A percentile compares a stretch with the other conserved stretches of the same genome.
phyloP scores from a whole-genome alignment of 2,888 invertebrate species.

The Balanococcus diminutus region DNA sequence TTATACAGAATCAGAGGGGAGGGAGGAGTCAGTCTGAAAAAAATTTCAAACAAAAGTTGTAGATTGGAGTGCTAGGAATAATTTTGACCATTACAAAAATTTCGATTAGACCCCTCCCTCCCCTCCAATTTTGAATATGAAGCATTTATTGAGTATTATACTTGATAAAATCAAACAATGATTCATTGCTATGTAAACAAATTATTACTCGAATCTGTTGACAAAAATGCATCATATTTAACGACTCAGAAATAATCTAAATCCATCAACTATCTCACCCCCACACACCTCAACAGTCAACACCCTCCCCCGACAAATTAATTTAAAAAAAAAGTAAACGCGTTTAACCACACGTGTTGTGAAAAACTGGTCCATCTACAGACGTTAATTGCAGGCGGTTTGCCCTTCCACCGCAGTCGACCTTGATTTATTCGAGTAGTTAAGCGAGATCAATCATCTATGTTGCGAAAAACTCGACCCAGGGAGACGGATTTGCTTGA shows the following conservation, averaged over 20 bases:
- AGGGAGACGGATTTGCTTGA: background rate
- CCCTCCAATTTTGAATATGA: too few relatives aligned
- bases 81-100: too few relatives aligned
- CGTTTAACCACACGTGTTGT: slow-evolving; percentile 17
- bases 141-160: too few relatives aligned
- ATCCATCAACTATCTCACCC: background rate
- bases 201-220: too few relatives aligned
- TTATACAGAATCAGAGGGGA: too few relatives aligned
- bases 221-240: background rate
- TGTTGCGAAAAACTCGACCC: background rate
- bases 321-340: background rate
- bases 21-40: too few relatives aligned
- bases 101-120: too few relatives aligned
- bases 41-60: too few relatives aligned
- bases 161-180: too few relatives aligned
- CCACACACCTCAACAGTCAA: background rate
- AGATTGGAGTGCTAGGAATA: too few relatives aligned
- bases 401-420: background rate
- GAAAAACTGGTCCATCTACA: slow-evolving; percentile 2
- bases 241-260: background rate
- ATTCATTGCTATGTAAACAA: too few relatives aligned
- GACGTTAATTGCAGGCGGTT: background rate
- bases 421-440: background rate
- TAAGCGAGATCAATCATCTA: background rate
- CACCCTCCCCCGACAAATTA: background rate